phyloP scores from a whole-genome alignment of 1,140 invertebrate species.

The Oedothorax gibbosus region DNA sequence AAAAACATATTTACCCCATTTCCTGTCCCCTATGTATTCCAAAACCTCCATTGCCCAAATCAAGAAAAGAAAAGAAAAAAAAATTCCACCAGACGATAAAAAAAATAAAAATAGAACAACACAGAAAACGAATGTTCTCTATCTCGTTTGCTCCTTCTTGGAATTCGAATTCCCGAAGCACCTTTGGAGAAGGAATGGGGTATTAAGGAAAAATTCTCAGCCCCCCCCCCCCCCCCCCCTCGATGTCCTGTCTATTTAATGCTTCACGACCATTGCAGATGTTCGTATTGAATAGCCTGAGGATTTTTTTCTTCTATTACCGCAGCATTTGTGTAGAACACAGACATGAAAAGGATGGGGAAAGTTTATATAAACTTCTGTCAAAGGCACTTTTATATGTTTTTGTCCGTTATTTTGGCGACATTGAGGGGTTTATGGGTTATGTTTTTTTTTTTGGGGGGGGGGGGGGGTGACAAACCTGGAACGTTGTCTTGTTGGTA shows the following conservation, averaged over 20 bases:
- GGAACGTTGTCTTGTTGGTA: no score
- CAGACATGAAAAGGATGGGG: not conserved
- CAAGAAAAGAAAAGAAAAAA: no score
- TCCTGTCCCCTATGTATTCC: no score
- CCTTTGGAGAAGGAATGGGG: constrained; percentile 1
- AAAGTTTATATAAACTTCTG: constrained; percentile 39
- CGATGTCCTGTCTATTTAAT: constrained; percentile 44
- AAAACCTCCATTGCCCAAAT: no score
- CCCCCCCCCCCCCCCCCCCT: not conserved
- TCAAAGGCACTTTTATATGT: constrained; percentile 33
- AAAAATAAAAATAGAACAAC: not conserved
- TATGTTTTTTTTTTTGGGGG: not conserved
- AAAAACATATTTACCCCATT: no score
- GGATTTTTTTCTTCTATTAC: not conserved
- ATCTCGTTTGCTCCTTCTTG: constrained; percentile 11
- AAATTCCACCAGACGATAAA: not conserved
- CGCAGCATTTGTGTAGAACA: no score
- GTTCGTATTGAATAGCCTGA: constrained; percentile 26
- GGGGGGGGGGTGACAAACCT: no score
- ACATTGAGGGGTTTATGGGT: constrained; percentile 6
- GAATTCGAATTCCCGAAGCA: not conserved
- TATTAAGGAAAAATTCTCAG: not conserved
- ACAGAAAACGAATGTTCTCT: constrained; percentile 1
- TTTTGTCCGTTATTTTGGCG: constrained; percentile 2
- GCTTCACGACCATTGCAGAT: constrained; percentile 40